Percentiles rank a stretch among this genome's conserved stretches.
These are phyloP conservation scores for Muscidifurax raptorellus DNA, from an alignment of 1,140 invertebrate genomes.

Conservation along the genomic window DNA sequence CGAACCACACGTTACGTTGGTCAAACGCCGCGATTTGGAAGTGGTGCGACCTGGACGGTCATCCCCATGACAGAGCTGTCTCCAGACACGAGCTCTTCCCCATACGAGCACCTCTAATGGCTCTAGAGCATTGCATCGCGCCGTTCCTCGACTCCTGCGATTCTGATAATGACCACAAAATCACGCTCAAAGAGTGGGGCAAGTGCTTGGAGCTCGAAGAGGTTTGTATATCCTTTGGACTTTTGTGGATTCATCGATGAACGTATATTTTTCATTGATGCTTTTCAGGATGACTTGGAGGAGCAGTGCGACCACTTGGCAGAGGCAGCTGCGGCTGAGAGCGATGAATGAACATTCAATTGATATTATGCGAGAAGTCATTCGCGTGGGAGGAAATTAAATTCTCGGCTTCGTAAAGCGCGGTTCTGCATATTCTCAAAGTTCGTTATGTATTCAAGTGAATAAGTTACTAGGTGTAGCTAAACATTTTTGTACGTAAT, in stretches of 20 bases:
- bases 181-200: conserved; percentile 94
- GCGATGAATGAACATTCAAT: background rate
- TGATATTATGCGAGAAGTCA: background rate
- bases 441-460: background rate
- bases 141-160: conserved; percentile 96
- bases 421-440: too few relatives aligned
- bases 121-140: conserved; percentile 95
- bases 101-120: conserved; percentile 92
- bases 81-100: conserved; percentile 96
- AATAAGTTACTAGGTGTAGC: background rate
- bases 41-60: conserved; percentile 94
- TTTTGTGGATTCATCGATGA: too few relatives aligned
- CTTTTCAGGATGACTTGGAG: conserved; percentile 77
- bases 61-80: conserved; percentile 90
- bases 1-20: conserved; percentile 88
- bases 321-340: conserved; percentile 62
- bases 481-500: too few relatives aligned
- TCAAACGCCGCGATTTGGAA: conserved; percentile 96
- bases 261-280: background rate
- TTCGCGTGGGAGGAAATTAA: too few relatives aligned
- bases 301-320: conserved; percentile 78
- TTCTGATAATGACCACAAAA: conserved; percentile 89
- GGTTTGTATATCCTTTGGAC: conserved; percentile 69
- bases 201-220: conserved; percentile 90
- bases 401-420: too few relatives aligned